Conservation (phyloP, 64 coral and sea anemone species). For the Montipora efflorescens region DNA sequence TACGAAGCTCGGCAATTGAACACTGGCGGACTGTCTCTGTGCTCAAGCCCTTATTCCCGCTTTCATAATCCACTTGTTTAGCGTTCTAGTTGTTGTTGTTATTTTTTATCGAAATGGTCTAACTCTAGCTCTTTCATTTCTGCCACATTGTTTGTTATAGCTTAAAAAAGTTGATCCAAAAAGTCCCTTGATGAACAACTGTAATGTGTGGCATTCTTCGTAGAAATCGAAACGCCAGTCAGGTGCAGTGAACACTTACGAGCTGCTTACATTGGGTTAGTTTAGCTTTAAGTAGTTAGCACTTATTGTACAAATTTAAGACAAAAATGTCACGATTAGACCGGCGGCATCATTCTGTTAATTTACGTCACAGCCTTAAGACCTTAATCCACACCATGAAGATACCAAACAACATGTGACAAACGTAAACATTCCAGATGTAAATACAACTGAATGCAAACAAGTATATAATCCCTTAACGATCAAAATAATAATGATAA, state of each 20-base stretch:
- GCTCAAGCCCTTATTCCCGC: too few species aligned
- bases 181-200: too few species aligned
- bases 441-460: background rate
- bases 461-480: constrained; percentile 9
- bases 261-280: background rate
- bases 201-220: too few species aligned
- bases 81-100: too few species aligned
- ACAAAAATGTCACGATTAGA: background rate
- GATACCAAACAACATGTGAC: background rate
- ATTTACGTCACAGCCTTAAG: background rate
- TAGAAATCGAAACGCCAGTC: too few species aligned
- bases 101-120: too few species aligned
- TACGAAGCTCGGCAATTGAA: too few species aligned
- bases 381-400: background rate
- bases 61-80: too few species aligned
- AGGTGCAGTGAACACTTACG: background rate
- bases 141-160: too few species aligned
- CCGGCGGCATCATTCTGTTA: background rate
- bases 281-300: background rate
- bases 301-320: background rate
- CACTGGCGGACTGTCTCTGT: too few species aligned
- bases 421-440: background rate
- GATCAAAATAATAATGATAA: background rate
- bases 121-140: too few species aligned
- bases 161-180: too few species aligned